Base-by-base conservation (phyloP, 2,113 vertebrate species). In the Clupea harengus region DNA sequence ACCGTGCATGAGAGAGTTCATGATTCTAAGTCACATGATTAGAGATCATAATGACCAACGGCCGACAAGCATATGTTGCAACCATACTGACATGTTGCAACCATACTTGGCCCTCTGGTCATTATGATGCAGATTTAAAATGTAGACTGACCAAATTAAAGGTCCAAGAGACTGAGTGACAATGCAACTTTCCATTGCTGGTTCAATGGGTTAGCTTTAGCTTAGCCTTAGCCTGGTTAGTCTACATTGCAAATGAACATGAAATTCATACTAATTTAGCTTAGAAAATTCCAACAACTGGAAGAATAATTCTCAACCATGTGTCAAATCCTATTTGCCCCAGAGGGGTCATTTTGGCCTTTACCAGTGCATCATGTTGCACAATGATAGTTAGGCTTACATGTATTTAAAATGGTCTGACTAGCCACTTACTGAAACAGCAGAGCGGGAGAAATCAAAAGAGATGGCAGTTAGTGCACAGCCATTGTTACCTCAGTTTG, bases 401-500 rank as follows among this genome's bases (percentile, higher is more conserved):
- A 75, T 32, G 67, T 75, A 39, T 75, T 39, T 39, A 28, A 75
- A 75, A 75, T 75, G 10, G 18, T 15, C 6, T 54, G 49, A 78
- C 64, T 78, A 45, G 72, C 18, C 54, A 13, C 17, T 46, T 47
- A 32, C 49, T 83, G 28, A 90, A 85, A 86, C 46, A 8, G 25
- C 89, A 83, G 85, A 84, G 52, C 83, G 78, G 50, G 84, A 80
- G 85, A 83, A 47, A 52, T 32, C 32, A 15, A 13, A 28, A 50
- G 25, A 45, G 2, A 87, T 78, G 28, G 72, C 72, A 1, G 72
- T 39, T 39, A 78, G 91, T 86, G 82, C 78, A 78, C 6, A 47
- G 81, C 20, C 83, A 57, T 87, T 22, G 64, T 91, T 92, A 96
- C 95, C 95, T 96, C 95, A 17, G 93, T 87, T 82, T 92, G 91